Base-by-base conservation (phyloP, 2,113 vertebrate genomes). In the Dipodomys spectabilis region DNA sequence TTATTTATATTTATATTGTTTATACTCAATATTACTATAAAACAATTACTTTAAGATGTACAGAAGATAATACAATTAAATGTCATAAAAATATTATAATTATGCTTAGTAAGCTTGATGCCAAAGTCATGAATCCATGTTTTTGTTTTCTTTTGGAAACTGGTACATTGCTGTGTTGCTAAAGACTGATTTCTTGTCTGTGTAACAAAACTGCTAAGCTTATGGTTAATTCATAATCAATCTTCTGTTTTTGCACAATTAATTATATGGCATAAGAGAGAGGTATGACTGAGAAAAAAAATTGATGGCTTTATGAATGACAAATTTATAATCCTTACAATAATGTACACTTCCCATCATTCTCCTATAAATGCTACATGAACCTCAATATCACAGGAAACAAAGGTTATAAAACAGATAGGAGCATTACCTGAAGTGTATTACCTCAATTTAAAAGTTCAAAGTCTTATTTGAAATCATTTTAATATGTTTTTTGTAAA, bases 301-400 rank as follows among this genome's bases (percentile, higher is more conserved):
- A 82, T 72, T 82, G 49, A 73, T 7, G 9, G 81, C 74, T 69
- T 84, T 85, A 45, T 69, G 8, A 72, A 82, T 78, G 45, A 68
- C 25, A 2, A 74, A 53, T 83, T 74, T 82, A 80, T 82, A 49
- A 27, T 71, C 57, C 60, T 75, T 91, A 60, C 73, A 92, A 86
- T 30, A 35, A 72, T 44, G 1, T 3, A n/a, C 1, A n/a, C 39
- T 71, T 39, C 82, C 20, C 53, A 39, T 65, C 16, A 18, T 62
- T 44, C 25, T 85, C 23, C 23, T 13, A 7, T 1, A 53, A 65
- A n/a, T 60, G 2, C 65, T 2, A 22, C 28, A 39, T 68, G 85
- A 18, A 69, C 23, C 30, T 10, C 64, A 20, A 11, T 89, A 71
- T 18, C 6, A 64, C 4, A 69, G 53, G 39, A 49, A 82, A 39